Evolutionary conservation across 2,113 vertebrate species (phyloP), one percentile per base, ranked within the genome.

Genomic region (Elephantulus edwardii): DNA sequence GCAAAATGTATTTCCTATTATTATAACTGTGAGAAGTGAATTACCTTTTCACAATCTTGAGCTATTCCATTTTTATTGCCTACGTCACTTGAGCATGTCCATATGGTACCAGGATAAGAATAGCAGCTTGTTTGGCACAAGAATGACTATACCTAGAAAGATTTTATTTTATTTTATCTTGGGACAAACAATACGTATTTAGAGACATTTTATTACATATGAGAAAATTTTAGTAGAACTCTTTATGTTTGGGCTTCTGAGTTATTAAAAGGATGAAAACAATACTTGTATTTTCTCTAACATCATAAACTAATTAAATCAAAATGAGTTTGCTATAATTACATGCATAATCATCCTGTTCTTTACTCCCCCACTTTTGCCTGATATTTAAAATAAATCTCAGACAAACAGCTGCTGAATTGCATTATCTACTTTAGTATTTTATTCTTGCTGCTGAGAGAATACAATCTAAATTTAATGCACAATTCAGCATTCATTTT

Each of bases 1-100:
- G 71, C 72, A 95, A 8, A 92, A 91, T 95, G 54, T 86, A 85
- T 92, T 93, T 96, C 6, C 42, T 95, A 91, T 89, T 95, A 88
- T 89, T 78, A 81, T 94, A 95, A 84, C 84, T 82, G 62, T 94
- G 92, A 85, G 54, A 94, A 87, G 94, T 95, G 75, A 95, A 96
- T 94, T 93, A 90, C 71, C 87, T 92, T 75, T 92, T 93, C 76
- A 93, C 52, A 91, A 87, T 83, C 77, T 88, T 94, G 92, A 95
- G 91, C 89, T 93, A 92, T 95, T 96, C 92, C 91, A 88, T 96
- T 93, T 96, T 96, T 95, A 94, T 93, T 96, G 95, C 88, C 90
- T 93, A 88, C 72, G 76, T 96, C 93, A 96, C 93, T 92, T 96
- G 83, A 94, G 83, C 72, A 92, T 90, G 74, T 82, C 92, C 93